Base-by-base conservation (phyloP, 2,113 vertebrate genomes). In the Labrus mixtus region DNA sequence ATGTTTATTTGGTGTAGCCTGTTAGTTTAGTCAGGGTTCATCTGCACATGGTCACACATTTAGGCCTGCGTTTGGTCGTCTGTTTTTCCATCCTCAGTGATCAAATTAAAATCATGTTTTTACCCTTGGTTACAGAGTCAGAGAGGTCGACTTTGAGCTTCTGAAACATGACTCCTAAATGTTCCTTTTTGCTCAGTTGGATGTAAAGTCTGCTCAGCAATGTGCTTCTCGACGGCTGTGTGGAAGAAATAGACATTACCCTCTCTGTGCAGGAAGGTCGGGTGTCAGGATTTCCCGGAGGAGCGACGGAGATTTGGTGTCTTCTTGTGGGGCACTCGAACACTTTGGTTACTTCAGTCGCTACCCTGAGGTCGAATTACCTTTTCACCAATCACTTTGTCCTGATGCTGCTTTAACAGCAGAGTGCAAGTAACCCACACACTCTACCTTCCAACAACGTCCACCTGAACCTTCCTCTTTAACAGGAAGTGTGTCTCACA, bases 1-100 rank as follows among this genome's bases (percentile, higher is more conserved):
- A 16, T 33, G 64, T 79, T 79, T 67, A 39, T 16, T 25, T 59
- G 73, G 51, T 25, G 9, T 6, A 10, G 19, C 15, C 7, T 39
- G 20, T 45, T 46, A 9, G 45, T 54, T 61, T 61, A 1, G 13
- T 29, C 43, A 25, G 46, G 19, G 16, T 25, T 51, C 19, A 50
- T n/a, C 46, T n/a, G 19, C 46, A 50, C 46, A 50, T 17, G 17
- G 8, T 50, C 48, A 51, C 8, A 51, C 17, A 10, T 3, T n/a
- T 3, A 3, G 10, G 48, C 1, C 46, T 8, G 6, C 16, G 1
- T 17, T n/a, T 50, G 6, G 17, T 50, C 46, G 17, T 50, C 17
- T 29, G 13, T 25, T 4, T 55, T 4, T 55, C 3, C 11, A 55
- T 6, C 15, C 54, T 17, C 1, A 0, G 8, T 23, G 23, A 51